Conservation (phyloP, 1,140 invertebrate genomes). For the Caerostris darwini region DNA sequence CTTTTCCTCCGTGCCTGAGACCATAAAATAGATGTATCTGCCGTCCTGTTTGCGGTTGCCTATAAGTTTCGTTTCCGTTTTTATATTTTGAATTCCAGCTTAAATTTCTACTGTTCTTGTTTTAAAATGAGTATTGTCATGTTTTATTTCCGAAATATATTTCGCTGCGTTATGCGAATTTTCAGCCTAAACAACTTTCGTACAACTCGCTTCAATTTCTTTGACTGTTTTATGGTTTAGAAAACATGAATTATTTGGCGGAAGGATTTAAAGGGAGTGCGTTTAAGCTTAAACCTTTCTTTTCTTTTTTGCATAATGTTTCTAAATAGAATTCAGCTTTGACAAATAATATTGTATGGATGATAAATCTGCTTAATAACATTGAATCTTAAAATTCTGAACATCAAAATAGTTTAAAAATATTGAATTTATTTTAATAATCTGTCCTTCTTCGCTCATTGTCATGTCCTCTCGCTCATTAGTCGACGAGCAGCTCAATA, state of each 20-base stretch:
- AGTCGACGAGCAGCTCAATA: too few species aligned
- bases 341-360: neutral
- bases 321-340: neutral
- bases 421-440: too few species aligned
- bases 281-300: neutral
- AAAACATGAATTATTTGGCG: conserved; percentile 11
- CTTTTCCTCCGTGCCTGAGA: neutral
- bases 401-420: too few species aligned
- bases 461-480: too few species aligned
- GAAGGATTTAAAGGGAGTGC: neutral
- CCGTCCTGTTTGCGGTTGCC: neutral
- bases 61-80: neutral
- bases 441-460: too few species aligned
- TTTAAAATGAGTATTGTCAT: conserved; percentile 57
- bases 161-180: neutral
- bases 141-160: conserved; percentile 18
- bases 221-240: neutral
- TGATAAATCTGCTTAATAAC: too few species aligned
- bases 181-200: neutral
- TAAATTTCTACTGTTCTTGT: neutral
- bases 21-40: conserved; percentile 30
- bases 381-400: too few species aligned
- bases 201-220: neutral
- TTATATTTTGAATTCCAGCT: neutral
- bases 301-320: neutral